These are phyloP conservation scores for Augochlorella aurata DNA, from an alignment of 2,888 invertebrate genomes.

Conservation along the genomic window DNA sequence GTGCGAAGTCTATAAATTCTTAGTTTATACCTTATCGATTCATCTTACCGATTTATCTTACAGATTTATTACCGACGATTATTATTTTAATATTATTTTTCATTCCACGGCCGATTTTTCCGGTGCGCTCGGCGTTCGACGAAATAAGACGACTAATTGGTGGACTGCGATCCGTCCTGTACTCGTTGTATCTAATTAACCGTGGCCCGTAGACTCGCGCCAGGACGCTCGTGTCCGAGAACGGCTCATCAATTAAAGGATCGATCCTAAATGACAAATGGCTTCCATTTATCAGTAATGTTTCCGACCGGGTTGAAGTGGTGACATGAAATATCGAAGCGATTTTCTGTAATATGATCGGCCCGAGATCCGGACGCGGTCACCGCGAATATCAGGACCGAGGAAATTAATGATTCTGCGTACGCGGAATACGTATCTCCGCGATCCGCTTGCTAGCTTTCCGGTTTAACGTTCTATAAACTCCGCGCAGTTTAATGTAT, in stretches of 20 bases:
- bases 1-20: too few species aligned
- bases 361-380: constrained; percentile 35
- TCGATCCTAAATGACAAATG: constrained; percentile 60
- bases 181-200: constrained; percentile 52
- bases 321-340: constrained; percentile 59
- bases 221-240: constrained; percentile 22
- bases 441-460: constrained; percentile 7
- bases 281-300: constrained; percentile 56
- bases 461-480: too few species aligned
- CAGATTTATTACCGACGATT: too few species aligned
- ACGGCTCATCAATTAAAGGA: constrained; percentile 55
- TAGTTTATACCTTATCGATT: too few species aligned
- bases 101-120: too few species aligned
- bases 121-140: not conserved
- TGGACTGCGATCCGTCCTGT: constrained; percentile 25
- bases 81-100: too few species aligned
- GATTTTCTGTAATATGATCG: constrained; percentile 59
- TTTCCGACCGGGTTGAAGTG: constrained; percentile 44
- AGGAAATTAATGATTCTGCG: constrained; percentile 44
- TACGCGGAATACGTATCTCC: constrained; percentile 32
- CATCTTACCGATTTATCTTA: too few species aligned
- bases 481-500: not conserved
- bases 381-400: constrained; percentile 20
- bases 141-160: constrained; percentile 39
- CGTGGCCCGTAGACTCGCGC: constrained; percentile 31